These are phyloP conservation scores for Troides aeacus DNA, from an alignment of 2,888 invertebrate genomes.

Conservation along the genomic window DNA sequence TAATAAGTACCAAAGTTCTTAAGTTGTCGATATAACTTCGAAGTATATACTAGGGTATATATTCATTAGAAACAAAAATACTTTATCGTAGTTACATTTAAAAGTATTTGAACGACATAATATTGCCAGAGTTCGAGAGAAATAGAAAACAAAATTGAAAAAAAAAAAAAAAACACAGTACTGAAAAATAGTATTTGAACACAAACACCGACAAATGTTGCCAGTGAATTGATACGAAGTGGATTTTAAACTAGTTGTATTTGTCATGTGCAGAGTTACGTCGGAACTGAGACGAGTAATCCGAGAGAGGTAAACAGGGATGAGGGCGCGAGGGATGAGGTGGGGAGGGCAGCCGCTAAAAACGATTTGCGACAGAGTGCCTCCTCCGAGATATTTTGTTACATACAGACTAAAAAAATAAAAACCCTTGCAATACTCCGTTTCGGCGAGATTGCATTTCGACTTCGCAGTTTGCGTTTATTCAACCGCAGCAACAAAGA, in stretches of 20 bases:
- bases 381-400: constrained; percentile 23
- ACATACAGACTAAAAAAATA: constrained; percentile 16
- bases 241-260: constrained; percentile 31
- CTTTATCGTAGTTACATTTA: no score
- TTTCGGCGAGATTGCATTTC: constrained; percentile 26
- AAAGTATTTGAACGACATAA: no score
- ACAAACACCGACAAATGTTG: constrained; percentile 29
- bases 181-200: neutral
- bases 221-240: constrained; percentile 32
- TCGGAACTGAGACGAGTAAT: constrained; percentile 34
- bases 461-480: constrained; percentile 22
- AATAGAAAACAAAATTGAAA: no score
- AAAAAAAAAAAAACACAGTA: neutral
- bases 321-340: constrained; percentile 10
- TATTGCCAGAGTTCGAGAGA: no score
- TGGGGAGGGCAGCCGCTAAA: constrained; percentile 23
- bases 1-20: no score
- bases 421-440: constrained; percentile 16
- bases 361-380: constrained; percentile 23
- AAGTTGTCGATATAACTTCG: no score
- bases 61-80: no score
- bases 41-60: no score
- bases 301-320: constrained; percentile 37
- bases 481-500: constrained; percentile 21
- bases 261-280: constrained; percentile 30